Evolutionary conservation across 2,797 vertebrate genomes (phyloP), one percentile per base, ranked within the genome.

Genomic region (Neosilurus mollespiculum): DNA sequence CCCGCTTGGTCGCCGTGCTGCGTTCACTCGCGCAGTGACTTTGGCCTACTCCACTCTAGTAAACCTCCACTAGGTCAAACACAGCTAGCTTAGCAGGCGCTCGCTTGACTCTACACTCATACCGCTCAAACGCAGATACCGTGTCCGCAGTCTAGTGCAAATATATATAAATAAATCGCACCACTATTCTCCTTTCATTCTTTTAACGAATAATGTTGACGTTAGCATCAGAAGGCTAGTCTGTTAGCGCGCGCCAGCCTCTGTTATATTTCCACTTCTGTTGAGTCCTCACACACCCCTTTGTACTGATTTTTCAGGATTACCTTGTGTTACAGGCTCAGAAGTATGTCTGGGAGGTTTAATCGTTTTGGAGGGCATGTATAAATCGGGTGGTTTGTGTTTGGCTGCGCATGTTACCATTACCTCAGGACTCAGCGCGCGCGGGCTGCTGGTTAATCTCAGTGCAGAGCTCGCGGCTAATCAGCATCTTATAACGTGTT

Each of bases 11-110:
- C 8, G 43, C 43, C 11, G 3, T 64, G 76, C 61, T 65, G 24
- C 6, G 43, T 78, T 78, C 61, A 64, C 22, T 88, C 72, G 56
- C 88, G 82, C 64, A 78, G 87, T 85, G 88, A 84, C 56, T 90
- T 4, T 86, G 93, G 93, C 92, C 92, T 93, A 87, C 76, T 88
- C 86, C 83, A 59, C 51, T 70, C 18, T 9, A 73, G 43, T 84
- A 76, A 80, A 81, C 85, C 70, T 10, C 80, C 71, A 84, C 64
- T 82, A 87, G 88, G 88, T 90, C 87, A 88, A 14, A n/a, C 62
- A 62, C 71, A 37, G 20, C 2, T 88, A 61, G 76, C 49, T 56
- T 83, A 59, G 49, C 67, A 22, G 11, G 8, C 3, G 14, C 37
- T 20, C 30, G 9, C 67, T 20, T 51, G 20, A 0, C 37, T n/a